Conservation (phyloP, 2,797 vertebrate species). For the Mycteria americana region DNA sequence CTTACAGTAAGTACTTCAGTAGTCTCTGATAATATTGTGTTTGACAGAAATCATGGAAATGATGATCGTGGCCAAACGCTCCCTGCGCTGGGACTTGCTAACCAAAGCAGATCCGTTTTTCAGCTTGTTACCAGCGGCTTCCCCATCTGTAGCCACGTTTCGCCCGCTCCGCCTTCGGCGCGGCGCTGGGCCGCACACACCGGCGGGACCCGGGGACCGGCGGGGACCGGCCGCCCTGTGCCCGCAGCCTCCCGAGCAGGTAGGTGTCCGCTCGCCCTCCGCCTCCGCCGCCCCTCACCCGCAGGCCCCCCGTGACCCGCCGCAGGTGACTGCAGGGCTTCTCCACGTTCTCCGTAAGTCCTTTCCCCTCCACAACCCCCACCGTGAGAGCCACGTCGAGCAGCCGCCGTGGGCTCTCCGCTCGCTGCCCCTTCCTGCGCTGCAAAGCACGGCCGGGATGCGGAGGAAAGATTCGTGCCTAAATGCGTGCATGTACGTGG, state of each 20-base stretch:
- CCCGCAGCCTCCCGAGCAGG: neutral
- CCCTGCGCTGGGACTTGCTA: neutral
- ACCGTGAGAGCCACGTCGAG: neutral
- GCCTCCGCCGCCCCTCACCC: neutral
- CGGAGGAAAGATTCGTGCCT: accelerated
- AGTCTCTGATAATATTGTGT: constrained; percentile 20
- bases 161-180: neutral
- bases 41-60: constrained; percentile 59
- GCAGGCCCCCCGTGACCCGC: neutral
- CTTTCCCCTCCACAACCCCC: neutral
- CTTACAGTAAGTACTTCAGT: constrained; percentile 52
- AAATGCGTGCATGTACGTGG: too few species aligned
- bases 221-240: neutral
- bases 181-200: neutral
- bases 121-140: constrained; percentile 3
- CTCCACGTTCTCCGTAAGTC: neutral
- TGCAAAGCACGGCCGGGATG: neutral
- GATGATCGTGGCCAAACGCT: constrained; percentile 36
- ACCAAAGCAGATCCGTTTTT: constrained; percentile 32
- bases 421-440: neutral
- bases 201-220: too few species aligned
- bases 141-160: neutral
- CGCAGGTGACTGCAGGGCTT: neutral
- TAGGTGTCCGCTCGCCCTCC: neutral
- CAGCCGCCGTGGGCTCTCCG: neutral